Conservation (phyloP, 1,140 invertebrate species). For the Penaeus indicus region DNA sequence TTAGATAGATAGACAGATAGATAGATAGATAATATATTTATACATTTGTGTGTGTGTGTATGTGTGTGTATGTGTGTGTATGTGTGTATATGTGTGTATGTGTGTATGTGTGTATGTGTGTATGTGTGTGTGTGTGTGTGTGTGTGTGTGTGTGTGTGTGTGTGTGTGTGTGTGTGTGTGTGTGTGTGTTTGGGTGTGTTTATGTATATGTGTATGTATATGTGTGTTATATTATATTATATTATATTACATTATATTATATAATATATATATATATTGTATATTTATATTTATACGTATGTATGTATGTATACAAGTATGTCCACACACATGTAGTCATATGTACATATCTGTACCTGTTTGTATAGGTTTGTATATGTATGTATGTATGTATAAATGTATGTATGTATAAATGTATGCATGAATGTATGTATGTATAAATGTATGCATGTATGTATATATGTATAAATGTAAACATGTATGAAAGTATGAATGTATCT, state of each 20-base stretch:
- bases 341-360: neutral
- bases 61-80: neutral
- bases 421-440: neutral
- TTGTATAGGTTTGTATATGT: neutral
- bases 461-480: slow-evolving; percentile 5
- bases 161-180: slow-evolving; percentile 40
- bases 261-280: too few species aligned
- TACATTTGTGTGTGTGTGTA: slow-evolving; percentile 3
- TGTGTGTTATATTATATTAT: too few species aligned
- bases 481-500: neutral
- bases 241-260: too few species aligned
- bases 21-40: too few species aligned
- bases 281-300: too few species aligned
- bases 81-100: slow-evolving; percentile 15
- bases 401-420: too few species aligned
- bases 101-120: neutral
- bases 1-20: too few species aligned
- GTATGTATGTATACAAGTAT: neutral
- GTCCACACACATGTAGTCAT: neutral
- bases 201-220: slow-evolving; percentile 16
- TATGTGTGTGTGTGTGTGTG: neutral
- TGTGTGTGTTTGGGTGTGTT: slow-evolving; percentile 35
- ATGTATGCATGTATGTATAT: neutral
- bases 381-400: too few species aligned
- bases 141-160: slow-evolving; percentile 5